phyloP scores from a whole-genome alignment of 1,140 invertebrate genomes.

The Hermatobates lingyangjiaoensis region DNA sequence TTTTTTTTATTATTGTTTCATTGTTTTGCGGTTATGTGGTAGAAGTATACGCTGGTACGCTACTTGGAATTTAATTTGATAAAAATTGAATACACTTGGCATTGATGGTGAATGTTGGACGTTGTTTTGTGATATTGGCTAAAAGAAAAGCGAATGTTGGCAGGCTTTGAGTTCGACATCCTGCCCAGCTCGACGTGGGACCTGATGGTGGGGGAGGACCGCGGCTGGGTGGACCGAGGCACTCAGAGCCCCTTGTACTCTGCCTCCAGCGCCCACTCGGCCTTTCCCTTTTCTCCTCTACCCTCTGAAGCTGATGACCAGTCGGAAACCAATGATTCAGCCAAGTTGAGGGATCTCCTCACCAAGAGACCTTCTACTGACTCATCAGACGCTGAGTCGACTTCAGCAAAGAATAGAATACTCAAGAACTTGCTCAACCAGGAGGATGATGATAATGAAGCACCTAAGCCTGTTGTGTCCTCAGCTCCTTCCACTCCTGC shows the following conservation, averaged over 20 bases:
- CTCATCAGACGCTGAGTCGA: slow-evolving; percentile 23
- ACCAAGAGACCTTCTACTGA: slow-evolving; percentile 31
- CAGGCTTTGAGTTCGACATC: slow-evolving; percentile 32
- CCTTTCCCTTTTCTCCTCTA: slow-evolving; percentile 15
- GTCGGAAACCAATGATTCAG: slow-evolving; percentile 32
- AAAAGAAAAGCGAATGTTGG: too few relatives aligned
- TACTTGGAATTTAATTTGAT: too few relatives aligned
- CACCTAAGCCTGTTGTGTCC: too few relatives aligned
- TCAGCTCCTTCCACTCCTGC: too few relatives aligned
- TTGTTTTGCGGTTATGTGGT: too few relatives aligned
- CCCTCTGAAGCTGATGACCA: slow-evolving; percentile 6
- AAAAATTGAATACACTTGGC: too few relatives aligned
- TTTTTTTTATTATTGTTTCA: too few relatives aligned
- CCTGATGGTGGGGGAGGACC: slow-evolving; percentile 23
- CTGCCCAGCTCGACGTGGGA: slow-evolving; percentile 34
- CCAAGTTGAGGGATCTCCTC: slow-evolving; percentile 40
- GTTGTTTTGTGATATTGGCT: too few relatives aligned
- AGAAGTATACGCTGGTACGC: too few relatives aligned
- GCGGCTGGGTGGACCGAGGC: slow-evolving; percentile 18
- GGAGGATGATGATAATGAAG: slow-evolving; percentile 47
- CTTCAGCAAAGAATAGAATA: slow-evolving; percentile 31
- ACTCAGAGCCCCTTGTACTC: slow-evolving; percentile 38
- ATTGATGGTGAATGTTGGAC: too few relatives aligned
- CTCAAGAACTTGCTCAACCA: slow-evolving; percentile 61
- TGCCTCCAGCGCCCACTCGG: slow-evolving; percentile 26